phyloP scores from a whole-genome alignment of 1,140 invertebrate species.

The Watersipora subatra region DNA sequence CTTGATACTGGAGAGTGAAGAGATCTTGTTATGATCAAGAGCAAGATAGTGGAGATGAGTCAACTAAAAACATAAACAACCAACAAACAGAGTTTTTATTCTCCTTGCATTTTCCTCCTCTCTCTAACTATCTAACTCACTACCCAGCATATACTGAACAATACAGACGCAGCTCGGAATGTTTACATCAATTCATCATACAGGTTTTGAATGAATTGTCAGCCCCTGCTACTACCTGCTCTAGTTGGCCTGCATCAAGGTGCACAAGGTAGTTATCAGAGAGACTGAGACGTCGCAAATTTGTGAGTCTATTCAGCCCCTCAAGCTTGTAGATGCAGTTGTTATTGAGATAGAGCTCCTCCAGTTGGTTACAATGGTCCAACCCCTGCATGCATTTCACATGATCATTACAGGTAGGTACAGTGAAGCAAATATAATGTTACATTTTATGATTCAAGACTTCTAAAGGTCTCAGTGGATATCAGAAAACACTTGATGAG shows the following conservation, averaged over 20 bases:
- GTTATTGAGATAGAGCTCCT: constrained; percentile 66
- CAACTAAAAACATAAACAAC: constrained; percentile 11
- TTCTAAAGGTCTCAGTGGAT: no score
- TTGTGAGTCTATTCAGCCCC: constrained; percentile 62
- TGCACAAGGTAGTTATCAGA: constrained; percentile 64
- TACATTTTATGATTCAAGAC: no score
- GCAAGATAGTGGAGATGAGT: constrained; percentile 29
- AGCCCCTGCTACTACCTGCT: no score
- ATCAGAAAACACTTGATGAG: no score
- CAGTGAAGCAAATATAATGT: constrained; percentile 4
- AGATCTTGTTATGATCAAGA: constrained; percentile 28
- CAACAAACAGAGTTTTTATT: no score
- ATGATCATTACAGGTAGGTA: no score
- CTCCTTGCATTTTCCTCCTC: no score
- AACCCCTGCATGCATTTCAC: constrained; percentile 23
- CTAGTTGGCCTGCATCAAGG: constrained; percentile 38
- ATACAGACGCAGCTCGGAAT: no score
- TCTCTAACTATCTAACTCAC: no score
- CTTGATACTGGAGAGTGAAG: constrained; percentile 24
- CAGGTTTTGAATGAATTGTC: no score
- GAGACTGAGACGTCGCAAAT: constrained; percentile 71
- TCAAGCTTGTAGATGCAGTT: constrained; percentile 73
- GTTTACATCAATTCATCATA: no score
- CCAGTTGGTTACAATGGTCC: constrained; percentile 26
- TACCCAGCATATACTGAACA: no score